Conservation (phyloP, 2,797 vertebrate genomes). For the Gymnodraco acuticeps region DNA sequence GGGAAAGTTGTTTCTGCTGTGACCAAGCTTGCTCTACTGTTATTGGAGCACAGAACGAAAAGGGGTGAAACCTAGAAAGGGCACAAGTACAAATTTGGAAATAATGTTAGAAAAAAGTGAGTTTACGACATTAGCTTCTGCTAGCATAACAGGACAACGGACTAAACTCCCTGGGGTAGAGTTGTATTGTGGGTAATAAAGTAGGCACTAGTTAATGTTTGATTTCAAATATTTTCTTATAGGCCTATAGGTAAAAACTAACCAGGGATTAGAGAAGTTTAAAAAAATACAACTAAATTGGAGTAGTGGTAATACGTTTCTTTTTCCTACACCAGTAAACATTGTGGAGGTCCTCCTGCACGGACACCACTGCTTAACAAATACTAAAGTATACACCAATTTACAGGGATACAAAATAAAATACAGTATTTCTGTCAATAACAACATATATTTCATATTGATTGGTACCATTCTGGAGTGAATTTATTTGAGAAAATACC, state of each 20-base stretch:
- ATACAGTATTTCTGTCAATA: not conserved
- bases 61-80: not conserved
- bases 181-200: slow-evolving; percentile 11
- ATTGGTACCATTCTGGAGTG: not conserved
- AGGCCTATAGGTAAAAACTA: no score
- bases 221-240: not conserved
- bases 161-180: no score
- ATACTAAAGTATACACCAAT: not conserved
- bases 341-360: not conserved
- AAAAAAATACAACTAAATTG: no score
- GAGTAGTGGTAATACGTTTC: no score
- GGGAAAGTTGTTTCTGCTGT: not conserved
- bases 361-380: slow-evolving; percentile 5
- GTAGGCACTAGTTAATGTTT: not conserved
- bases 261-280: no score
- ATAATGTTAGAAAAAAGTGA: not conserved
- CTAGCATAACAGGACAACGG: not conserved
- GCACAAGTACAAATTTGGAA: not conserved
- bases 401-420: slow-evolving; percentile 7
- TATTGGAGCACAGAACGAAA: not conserved
- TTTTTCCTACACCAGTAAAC: not conserved
- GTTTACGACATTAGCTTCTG: not conserved
- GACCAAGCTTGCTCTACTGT: not conserved
- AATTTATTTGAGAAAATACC: not conserved
- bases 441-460: slow-evolving; percentile 1